Evolutionary conservation across 2,113 vertebrate genomes (phyloP).

Genomic region (Callospermophilus lateralis): DNA sequence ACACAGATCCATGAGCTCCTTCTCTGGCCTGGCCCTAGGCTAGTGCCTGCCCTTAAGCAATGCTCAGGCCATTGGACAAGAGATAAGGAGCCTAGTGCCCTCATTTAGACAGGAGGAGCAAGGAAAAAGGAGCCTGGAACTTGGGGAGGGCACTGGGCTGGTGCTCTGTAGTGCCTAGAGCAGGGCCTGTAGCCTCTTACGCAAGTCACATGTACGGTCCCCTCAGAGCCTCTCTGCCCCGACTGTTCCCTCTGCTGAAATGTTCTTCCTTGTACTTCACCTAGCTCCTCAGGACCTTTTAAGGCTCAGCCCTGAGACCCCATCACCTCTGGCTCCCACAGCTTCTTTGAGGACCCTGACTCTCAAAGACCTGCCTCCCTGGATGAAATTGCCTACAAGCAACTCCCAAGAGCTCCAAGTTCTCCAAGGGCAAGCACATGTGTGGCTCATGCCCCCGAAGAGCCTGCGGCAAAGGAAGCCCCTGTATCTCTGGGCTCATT

Average conservation of each 20-base stretch:
- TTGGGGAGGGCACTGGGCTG: not conserved
- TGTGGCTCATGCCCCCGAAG: fast-evolving
- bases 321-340: not conserved
- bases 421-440: not conserved
- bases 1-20: not conserved
- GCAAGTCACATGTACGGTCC: not conserved
- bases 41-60: not conserved
- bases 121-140: too few species aligned
- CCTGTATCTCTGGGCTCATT: fast-evolving
- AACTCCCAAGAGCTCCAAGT: too few species aligned
- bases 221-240: not conserved
- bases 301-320: not conserved
- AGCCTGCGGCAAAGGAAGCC: too few species aligned
- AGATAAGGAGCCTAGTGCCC: fast-evolving
- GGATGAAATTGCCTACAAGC: fast-evolving
- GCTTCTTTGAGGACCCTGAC: not conserved
- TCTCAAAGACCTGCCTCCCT: not conserved
- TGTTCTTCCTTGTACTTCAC: not conserved
- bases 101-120: not conserved
- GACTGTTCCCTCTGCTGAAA: fast-evolving
- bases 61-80: not conserved
- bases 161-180: not conserved
- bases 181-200: not conserved
- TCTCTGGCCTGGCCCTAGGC: not conserved
- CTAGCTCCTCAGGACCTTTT: too few species aligned